Conservation (phyloP, 1,140 invertebrate species). For the Calephelis nemesis region DNA sequence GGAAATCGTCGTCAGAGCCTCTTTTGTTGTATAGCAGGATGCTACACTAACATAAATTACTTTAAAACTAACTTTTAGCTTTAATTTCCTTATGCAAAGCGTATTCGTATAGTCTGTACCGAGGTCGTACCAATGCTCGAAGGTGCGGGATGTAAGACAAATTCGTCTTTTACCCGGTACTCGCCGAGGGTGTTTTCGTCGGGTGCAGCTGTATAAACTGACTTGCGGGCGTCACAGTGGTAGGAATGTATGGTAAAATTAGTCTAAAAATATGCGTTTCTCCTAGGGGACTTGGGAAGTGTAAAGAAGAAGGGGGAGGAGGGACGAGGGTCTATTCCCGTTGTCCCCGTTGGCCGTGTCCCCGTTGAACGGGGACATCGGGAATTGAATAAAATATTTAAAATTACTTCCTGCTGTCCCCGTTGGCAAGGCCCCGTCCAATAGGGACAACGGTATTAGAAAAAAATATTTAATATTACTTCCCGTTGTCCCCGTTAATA, state of each 20-base stretch:
- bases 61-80: constrained; percentile 3
- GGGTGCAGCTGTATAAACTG: not conserved
- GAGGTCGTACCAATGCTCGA: not conserved
- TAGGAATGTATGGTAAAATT: not conserved
- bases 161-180: not conserved
- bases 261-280: not conserved
- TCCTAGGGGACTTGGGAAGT: not conserved
- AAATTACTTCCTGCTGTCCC: too few relatives aligned
- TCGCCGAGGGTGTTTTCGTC: constrained; percentile 3
- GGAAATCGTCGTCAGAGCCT: too few relatives aligned
- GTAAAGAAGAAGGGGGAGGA: not conserved
- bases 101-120: constrained; percentile 1
- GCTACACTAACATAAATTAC: not conserved
- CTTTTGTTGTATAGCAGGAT: too few relatives aligned
- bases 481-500: too few relatives aligned
- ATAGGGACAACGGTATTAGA: too few relatives aligned
- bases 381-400: too few relatives aligned
- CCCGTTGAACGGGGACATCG: too few relatives aligned
- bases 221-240: not conserved
- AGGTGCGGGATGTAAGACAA: not conserved
- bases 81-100: constrained; percentile 4
- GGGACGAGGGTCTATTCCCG: not conserved
- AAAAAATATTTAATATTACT: too few relatives aligned
- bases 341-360: too few relatives aligned
- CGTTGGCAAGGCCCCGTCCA: too few relatives aligned